Evolutionary conservation across 2,888 invertebrate genomes (phyloP).

Genomic region (Ferdinandea cuprea): DNA sequence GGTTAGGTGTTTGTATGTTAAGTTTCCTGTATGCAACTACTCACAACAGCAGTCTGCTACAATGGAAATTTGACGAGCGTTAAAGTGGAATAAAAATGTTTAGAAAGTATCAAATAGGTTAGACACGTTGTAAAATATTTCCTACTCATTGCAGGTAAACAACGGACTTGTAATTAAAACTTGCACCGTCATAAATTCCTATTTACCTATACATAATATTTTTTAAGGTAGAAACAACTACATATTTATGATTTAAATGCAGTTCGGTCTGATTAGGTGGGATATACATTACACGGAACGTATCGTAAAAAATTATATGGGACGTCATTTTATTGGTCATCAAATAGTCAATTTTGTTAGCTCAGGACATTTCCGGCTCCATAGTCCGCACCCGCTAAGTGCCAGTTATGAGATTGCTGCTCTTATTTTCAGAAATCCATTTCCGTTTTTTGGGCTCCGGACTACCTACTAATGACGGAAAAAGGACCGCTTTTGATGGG

Average conservation of each 20-base stretch:
- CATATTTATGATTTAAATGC: slow-evolving; percentile 5
- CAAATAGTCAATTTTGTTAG: slow-evolving; percentile 16
- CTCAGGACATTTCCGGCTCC: slow-evolving; percentile 3
- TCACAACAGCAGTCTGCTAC: neutral
- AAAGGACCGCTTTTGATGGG: slow-evolving; percentile 17
- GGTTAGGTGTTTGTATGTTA: slow-evolving; percentile 6
- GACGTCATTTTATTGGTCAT: slow-evolving; percentile 46
- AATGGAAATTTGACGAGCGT: slow-evolving; percentile 41
- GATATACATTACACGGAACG: slow-evolving; percentile 12
- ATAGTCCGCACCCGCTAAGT: neutral
- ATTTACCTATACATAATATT: neutral
- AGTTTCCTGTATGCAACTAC: slow-evolving; percentile 7
- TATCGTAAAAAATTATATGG: slow-evolving; percentile 63
- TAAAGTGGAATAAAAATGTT: slow-evolving; percentile 26
- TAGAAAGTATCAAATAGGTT: slow-evolving; percentile 7
- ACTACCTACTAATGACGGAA: slow-evolving; percentile 43
- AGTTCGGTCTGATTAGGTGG: slow-evolving; percentile 18
- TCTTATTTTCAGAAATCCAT: slow-evolving; percentile 62
- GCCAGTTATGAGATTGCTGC: slow-evolving; percentile 17
- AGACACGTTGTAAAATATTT: slow-evolving; percentile 33
- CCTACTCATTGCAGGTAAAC: slow-evolving; percentile 20
- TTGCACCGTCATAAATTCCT: slow-evolving; percentile 2
- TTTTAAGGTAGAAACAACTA: neutral
- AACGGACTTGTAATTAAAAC: slow-evolving; percentile 24
- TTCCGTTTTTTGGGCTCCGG: slow-evolving; percentile 49